These are phyloP conservation scores for Plemyria rubiginata DNA, from an alignment of 2,888 invertebrate species.

Conservation along the genomic window DNA sequence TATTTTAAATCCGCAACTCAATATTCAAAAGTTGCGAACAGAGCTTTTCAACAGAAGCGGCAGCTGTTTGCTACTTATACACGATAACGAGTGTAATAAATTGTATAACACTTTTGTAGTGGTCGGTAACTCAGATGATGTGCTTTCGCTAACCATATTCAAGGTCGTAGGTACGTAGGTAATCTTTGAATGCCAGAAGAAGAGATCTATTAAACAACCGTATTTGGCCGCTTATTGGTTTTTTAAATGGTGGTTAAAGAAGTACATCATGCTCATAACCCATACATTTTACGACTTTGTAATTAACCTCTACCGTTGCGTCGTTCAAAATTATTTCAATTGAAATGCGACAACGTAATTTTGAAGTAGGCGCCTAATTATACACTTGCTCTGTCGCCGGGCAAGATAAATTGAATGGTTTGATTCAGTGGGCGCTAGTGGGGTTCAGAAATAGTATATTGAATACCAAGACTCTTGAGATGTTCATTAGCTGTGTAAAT, in stretches of 20 bases:
- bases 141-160: not conserved
- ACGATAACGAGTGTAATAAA: not conserved
- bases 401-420: slow-evolving; percentile 40
- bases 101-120: not conserved
- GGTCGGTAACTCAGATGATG: not conserved
- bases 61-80: not conserved
- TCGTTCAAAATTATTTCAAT: slow-evolving; percentile 45
- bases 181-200: not conserved
- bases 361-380: slow-evolving; percentile 37
- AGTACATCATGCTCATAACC: slow-evolving; percentile 26
- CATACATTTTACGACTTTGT: slow-evolving; percentile 31
- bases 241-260: not conserved
- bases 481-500: slow-evolving; percentile 26
- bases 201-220: not conserved
- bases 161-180: too few relatives aligned
- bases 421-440: slow-evolving; percentile 28
- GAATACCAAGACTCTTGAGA: slow-evolving; percentile 27
- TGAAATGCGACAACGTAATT: slow-evolving; percentile 37
- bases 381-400: slow-evolving; percentile 35
- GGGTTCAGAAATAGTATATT: slow-evolving; percentile 29
- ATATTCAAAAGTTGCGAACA: not conserved
- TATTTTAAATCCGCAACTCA: not conserved
- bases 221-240: not conserved
- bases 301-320: slow-evolving; percentile 44
- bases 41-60: slow-evolving; percentile 1